A percentile compares a stretch with the other conserved stretches of the same genome.
Evolutionary conservation across 2,797 vertebrate genomes (phyloP).

Genomic region (Hippoglossus hippoglossus): DNA sequence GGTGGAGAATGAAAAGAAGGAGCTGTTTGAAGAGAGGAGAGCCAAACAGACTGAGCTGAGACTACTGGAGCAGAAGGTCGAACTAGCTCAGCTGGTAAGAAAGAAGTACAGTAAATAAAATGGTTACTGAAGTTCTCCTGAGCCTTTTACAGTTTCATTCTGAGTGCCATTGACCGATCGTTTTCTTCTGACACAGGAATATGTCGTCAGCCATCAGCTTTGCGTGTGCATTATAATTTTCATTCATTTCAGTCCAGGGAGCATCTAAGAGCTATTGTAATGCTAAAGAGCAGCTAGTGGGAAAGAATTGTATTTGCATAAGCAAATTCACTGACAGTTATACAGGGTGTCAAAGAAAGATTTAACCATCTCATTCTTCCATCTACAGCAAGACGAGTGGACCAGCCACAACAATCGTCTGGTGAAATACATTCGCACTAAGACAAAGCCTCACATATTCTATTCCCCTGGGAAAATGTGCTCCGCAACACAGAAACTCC

Average conservation of each 20-base stretch:
- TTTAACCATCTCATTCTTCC: not conserved
- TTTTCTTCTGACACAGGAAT: not conserved
- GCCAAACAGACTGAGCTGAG: constrained; percentile 97
- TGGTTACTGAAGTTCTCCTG: not conserved
- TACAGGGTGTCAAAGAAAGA: not conserved
- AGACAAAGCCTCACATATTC: constrained; percentile 95
- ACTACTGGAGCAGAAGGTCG: constrained; percentile 97
- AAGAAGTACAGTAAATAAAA: not conserved
- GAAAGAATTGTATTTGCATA: no score
- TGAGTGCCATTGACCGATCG: not conserved
- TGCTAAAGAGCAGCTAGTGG: no score
- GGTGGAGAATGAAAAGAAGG: constrained; percentile 94
- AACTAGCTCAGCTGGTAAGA: constrained; percentile 96
- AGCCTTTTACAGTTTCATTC: not conserved
- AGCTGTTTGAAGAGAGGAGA: constrained; percentile 97
- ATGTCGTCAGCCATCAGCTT: no score
- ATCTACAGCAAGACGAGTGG: constrained; percentile 97
- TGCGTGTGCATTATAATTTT: no score
- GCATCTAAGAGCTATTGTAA: no score
- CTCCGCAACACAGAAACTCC: constrained; percentile 94
- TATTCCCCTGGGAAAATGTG: constrained; percentile 96
- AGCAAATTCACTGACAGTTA: not conserved
- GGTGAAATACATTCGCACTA: constrained; percentile 97
- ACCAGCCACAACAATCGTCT: constrained; percentile 94
- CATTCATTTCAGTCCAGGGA: no score